Conservation (phyloP, 2,113 vertebrate species). For the Oostethus manadensis region DNA sequence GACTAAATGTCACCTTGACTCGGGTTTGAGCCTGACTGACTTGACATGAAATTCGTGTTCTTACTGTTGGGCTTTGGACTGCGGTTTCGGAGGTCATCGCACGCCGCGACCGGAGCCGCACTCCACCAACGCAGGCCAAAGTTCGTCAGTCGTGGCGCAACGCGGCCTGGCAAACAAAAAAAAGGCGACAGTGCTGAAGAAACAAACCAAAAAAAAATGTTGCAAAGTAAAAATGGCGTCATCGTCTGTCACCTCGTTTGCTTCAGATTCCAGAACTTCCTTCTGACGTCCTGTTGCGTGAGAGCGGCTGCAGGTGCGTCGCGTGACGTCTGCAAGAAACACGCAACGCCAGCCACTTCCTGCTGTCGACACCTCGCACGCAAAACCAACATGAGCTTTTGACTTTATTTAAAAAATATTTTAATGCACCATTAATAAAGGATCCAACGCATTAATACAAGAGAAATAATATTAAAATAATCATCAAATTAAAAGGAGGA, state of each 20-base stretch:
- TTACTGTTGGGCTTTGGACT: background rate
- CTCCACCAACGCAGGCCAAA: background rate
- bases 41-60: background rate
- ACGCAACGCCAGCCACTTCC: background rate
- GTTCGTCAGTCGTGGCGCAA: background rate
- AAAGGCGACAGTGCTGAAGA: background rate
- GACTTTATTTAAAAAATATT: conserved; percentile 80
- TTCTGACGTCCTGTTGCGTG: background rate
- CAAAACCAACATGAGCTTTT: conserved; percentile 3
- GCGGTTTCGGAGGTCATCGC: background rate
- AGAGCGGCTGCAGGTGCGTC: background rate
- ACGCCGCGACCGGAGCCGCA: background rate
- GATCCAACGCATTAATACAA: conserved; percentile 82
- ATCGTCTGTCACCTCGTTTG: background rate
- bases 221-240: too few relatives aligned
- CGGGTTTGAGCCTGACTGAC: too few relatives aligned
- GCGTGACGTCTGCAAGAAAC: background rate
- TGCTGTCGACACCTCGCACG: too few relatives aligned
- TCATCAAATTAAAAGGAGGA: conserved; percentile 70
- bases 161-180: background rate
- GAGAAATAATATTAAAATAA: conserved; percentile 85
- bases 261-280: background rate
- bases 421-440: conserved; percentile 86
- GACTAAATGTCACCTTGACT: too few relatives aligned
- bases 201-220: too few relatives aligned